phyloP scores from a whole-genome alignment of 2,113 vertebrate species.

The Lasiurus borealis region DNA sequence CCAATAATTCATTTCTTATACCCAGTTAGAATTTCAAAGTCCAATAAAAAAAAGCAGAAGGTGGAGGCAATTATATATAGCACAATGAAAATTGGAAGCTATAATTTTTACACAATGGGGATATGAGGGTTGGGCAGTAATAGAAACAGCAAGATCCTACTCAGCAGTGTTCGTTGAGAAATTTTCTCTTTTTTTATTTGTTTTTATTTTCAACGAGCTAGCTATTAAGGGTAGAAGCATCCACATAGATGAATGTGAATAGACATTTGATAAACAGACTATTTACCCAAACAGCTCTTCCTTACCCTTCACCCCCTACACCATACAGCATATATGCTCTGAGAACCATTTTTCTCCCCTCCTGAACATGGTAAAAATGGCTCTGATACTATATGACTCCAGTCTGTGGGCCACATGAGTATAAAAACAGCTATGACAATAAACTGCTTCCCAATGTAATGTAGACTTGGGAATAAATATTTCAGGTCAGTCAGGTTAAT shows the following conservation, averaged over 20 bases:
- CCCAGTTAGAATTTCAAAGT: neutral
- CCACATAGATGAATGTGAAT: neutral
- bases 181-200: neutral
- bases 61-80: neutral
- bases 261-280: neutral
- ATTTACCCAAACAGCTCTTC: neutral
- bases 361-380: neutral
- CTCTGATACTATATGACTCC: neutral
- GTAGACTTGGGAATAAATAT: neutral
- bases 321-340: neutral
- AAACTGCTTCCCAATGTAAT: neutral
- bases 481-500: neutral
- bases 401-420: no score
- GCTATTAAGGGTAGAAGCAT: neutral
- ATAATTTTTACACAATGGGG: neutral
- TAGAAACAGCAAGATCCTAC: neutral
- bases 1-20: neutral
- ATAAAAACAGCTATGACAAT: neutral
- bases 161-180: neutral
- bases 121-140: accelerated
- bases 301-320: accelerated
- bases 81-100: neutral
- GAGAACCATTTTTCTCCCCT: neutral
- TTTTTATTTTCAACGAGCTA: neutral
- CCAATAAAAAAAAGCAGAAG: neutral